Percentiles rank a stretch among this genome's conserved stretches.
Evolutionary conservation across 2,113 vertebrate species (phyloP).

Genomic region (Carassius carassius): DNA sequence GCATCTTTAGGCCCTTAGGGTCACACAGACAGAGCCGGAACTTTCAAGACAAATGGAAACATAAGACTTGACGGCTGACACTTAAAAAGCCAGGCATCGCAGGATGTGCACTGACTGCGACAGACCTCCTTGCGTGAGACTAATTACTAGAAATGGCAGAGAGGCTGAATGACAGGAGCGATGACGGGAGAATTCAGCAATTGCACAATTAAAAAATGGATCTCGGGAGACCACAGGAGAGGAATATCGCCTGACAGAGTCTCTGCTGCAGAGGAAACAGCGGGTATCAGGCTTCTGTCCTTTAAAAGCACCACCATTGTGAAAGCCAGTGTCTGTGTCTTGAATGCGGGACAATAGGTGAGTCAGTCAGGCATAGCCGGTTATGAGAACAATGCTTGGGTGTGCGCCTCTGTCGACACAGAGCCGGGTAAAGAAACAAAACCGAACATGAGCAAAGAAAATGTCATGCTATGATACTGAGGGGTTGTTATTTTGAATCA

Average conservation of each 20-base stretch:
- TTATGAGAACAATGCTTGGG: conserved; percentile 22
- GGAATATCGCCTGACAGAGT: conserved; percentile 28
- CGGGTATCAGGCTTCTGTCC: not conserved
- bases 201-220: conserved; percentile 34
- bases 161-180: conserved; percentile 39
- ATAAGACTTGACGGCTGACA: conserved; percentile 1
- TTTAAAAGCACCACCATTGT: not conserved
- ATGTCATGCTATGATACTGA: not conserved
- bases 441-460: not conserved
- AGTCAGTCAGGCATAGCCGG: conserved; percentile 8
- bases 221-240: conserved; percentile 34
- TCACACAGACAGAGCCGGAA: not conserved
- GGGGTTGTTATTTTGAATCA: conserved; percentile 1
- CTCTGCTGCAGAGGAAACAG: not conserved
- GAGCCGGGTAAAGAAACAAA: not conserved
- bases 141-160: conserved; percentile 47
- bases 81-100: conserved; percentile 14
- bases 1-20: conserved; percentile 15
- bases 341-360: not conserved
- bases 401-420: not conserved
- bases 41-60: not conserved
- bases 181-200: conserved; percentile 11
- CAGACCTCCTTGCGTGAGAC: conserved; percentile 22
- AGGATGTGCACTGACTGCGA: conserved; percentile 43
- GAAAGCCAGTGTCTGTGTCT: not conserved